Base-by-base conservation (phyloP, 2,797 vertebrate species). In the Moxostoma hubbsi region DNA sequence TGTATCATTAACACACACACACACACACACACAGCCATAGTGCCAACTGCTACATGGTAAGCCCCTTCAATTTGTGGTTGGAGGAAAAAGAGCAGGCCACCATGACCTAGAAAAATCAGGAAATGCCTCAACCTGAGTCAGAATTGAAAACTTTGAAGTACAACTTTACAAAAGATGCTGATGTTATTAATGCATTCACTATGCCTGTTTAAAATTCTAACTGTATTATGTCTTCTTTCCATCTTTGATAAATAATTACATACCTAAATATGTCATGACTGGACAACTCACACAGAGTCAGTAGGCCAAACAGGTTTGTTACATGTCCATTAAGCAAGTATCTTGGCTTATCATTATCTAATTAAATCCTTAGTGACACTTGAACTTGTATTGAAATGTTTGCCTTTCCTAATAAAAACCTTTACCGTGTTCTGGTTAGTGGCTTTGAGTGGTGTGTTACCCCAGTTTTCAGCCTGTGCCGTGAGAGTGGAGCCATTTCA, bases 101-200 rank as follows among this genome's bases (percentile, higher is more conserved):
- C 43, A 61, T 80, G 81, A 85, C 81, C 81, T 85, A 82, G 36
- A 69, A 82, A 77, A 80, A 5, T 6, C 54, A 77, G 65, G 73
- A 80, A 51, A 73, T 73, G 47, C 71, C 50, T 36, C 47, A 36
- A 5, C 15, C 45, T 9, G 55, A 59, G 11, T 59, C 2, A 49
- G 10, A 59, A 47, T 4, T 24, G 12, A 24, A 61, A 5, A 51
- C 9, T 51, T 24, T 9, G 10, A 73, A 18, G 15, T 13, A 4
- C 2, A n/a, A n/a, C 2, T 59, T 47, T 46, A 51, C n/a, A 1
- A 7, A 46, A 46, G 0, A 58, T 11, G 4, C 16, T 6, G 2
- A 61, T 24, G 6, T 1, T 18, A n/a, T 24, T 13, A 2, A 12
- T 6, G 59, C 0, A 58, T 7, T 72, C 8, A 61, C 47, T 24